Base-by-base conservation (phyloP, 1,140 invertebrate genomes). In the Drosophila tani region DNA sequence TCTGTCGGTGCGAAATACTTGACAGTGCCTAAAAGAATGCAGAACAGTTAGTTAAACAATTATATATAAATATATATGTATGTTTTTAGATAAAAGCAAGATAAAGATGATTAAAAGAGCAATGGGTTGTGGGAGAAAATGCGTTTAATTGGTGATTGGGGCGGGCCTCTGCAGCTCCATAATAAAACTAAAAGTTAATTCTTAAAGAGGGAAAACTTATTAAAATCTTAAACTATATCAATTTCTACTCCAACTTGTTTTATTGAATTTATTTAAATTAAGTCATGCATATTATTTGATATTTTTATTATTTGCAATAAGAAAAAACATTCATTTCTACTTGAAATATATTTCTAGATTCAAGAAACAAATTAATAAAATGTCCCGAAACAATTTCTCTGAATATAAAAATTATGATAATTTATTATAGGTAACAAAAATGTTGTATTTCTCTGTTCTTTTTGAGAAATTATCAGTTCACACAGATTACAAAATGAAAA, bases 1-100 rank as follows among this genome's bases (percentile, higher is more conserved):
- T 95, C 94, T 73, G 93, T 94, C 62, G 94, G 94, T 86, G 94
- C 93, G 78, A 94, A 93, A 86, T 95, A 95, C 87, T 93, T 94
- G 78, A 91, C 91, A 75, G 88, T 91, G 80, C 85, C 91, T 92
- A 91, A 74, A 92, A 92, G 57, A 79, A 85, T 73, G 76, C 53
- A 50, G 60, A 71, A 84, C 12, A 65, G 70, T 90, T 84, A 87
- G 78, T 79, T 51, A 51, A 46, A 57, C 70, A 83, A 75, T 79
- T 46, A 41, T 21, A 46, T 32, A 56, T 56, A 46, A 29, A 11
- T 12, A 15, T 46, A 17, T 62, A 35, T 14, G 8, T 3, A 19
- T 21, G 17, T n/a, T 47, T 17, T 40, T 14, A 43, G 32, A 66
- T 49, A 57, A 46, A 41, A 32, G 27, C 46, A 65, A 27, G 27